These are phyloP conservation scores for Atractosteus spatula DNA, from an alignment of 2,113 vertebrate genomes.

Conservation along the genomic window DNA sequence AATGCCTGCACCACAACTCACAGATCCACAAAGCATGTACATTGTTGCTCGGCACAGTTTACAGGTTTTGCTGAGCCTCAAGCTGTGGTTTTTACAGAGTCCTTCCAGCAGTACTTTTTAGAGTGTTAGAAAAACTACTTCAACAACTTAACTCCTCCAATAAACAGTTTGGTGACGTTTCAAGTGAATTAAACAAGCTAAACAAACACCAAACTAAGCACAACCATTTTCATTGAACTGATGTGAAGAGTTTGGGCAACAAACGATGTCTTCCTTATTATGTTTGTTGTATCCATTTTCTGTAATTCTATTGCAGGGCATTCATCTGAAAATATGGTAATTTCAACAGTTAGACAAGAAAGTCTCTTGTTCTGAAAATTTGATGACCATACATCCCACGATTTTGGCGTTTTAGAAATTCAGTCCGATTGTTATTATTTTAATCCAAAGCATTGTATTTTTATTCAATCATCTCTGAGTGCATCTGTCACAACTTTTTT, in stretches of 20 bases:
- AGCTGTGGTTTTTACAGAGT: constrained; percentile 25
- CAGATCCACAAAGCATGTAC: constrained; percentile 12
- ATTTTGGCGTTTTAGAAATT: constrained; percentile 7
- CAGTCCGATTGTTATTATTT: constrained; percentile 26
- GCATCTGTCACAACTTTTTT: too few relatives aligned
- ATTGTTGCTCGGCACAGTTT: constrained; percentile 31
- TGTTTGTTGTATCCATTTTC: too few relatives aligned
- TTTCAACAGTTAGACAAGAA: constrained; percentile 1
- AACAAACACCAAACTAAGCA: too few relatives aligned
- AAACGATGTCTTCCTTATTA: too few relatives aligned
- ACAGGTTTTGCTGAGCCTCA: constrained; percentile 31
- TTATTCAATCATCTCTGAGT: background rate
- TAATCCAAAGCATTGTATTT: constrained; percentile 31
- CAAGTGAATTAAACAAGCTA: too few relatives aligned
- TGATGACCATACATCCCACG: too few relatives aligned
- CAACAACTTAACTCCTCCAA: constrained; percentile 31
- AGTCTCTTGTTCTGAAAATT: too few relatives aligned
- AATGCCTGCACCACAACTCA: constrained; percentile 56
- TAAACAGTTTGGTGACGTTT: constrained; percentile 4
- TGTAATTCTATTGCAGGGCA: too few relatives aligned
- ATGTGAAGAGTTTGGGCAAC: too few relatives aligned
- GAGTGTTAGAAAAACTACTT: too few relatives aligned
- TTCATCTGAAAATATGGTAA: too few relatives aligned
- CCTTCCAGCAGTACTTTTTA: constrained; percentile 22
- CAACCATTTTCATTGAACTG: too few relatives aligned